Evolutionary conservation across 2,113 vertebrate genomes (phyloP).

Genomic region (Acanthisitta chloris): DNA sequence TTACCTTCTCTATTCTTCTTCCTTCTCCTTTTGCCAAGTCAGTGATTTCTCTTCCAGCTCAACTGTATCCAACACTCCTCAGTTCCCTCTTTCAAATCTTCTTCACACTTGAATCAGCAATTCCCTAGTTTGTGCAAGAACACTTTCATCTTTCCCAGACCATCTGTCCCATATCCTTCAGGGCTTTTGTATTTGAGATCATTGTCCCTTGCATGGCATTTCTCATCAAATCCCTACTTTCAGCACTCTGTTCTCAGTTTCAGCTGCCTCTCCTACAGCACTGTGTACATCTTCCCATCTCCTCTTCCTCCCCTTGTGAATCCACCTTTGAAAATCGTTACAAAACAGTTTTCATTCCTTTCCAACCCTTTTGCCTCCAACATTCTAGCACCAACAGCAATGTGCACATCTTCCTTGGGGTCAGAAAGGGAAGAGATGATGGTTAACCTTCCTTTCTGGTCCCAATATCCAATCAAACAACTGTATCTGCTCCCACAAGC

Average conservation of each 20-base stretch:
- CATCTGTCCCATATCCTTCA: background rate
- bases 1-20: background rate
- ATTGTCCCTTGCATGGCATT: background rate
- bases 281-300: background rate
- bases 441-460: background rate
- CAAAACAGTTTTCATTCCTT: background rate
- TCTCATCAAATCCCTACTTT: background rate
- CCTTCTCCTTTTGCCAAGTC: background rate
- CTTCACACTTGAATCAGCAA: background rate
- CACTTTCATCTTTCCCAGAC: background rate
- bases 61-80: background rate
- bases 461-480: background rate
- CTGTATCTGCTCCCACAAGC: background rate
- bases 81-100: background rate
- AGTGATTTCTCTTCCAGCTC: background rate
- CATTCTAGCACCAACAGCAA: background rate
- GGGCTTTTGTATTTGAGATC: background rate
- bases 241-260: background rate
- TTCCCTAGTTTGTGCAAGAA: background rate
- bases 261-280: background rate
- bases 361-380: background rate
- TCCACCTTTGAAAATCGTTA: background rate
- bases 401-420: background rate
- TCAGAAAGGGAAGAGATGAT: background rate
- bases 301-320: background rate